These are phyloP conservation scores for Lithobates sylvaticus DNA, from an alignment of 2,797 vertebrate species.

Conservation along the genomic window DNA sequence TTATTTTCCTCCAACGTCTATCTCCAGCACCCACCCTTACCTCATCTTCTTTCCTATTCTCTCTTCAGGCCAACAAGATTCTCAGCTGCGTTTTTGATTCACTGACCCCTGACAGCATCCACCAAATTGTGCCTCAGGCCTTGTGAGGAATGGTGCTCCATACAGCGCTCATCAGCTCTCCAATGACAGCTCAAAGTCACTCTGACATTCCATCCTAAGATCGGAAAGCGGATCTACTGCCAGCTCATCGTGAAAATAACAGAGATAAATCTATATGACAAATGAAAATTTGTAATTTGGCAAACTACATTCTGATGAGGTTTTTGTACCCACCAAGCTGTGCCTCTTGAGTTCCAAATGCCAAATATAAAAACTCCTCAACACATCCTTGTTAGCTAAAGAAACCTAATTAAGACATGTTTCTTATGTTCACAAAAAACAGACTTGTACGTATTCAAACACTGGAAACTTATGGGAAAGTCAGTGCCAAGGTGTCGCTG, in stretches of 20 bases:
- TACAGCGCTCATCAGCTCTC: background rate
- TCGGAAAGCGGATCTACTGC: background rate
- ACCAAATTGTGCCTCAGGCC: slow-evolving; percentile 55
- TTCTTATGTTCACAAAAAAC: too few species aligned
- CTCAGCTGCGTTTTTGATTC: slow-evolving; percentile 74
- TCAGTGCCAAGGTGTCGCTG: too few species aligned
- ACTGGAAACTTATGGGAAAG: too few species aligned
- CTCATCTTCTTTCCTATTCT: background rate
- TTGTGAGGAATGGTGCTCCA: slow-evolving; percentile 31
- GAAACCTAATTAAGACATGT: too few species aligned
- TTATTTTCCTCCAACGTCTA: background rate
- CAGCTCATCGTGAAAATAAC: background rate
- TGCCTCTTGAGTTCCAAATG: background rate
- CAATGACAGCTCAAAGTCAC: slow-evolving; percentile 32
- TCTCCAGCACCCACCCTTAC: slow-evolving; percentile 1
- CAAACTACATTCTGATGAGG: background rate
- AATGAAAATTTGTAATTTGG: background rate
- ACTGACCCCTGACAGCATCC: slow-evolving; percentile 68
- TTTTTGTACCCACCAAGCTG: background rate
- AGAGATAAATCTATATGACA: background rate
- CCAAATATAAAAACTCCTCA: background rate
- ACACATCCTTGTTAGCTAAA: too few species aligned
- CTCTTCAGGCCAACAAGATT: slow-evolving; percentile 71
- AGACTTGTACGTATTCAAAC: too few species aligned
- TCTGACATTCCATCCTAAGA: slow-evolving; percentile 4